Evolutionary conservation across 1,140 invertebrate species (phyloP).

Genomic region (Vanessa atalanta): DNA sequence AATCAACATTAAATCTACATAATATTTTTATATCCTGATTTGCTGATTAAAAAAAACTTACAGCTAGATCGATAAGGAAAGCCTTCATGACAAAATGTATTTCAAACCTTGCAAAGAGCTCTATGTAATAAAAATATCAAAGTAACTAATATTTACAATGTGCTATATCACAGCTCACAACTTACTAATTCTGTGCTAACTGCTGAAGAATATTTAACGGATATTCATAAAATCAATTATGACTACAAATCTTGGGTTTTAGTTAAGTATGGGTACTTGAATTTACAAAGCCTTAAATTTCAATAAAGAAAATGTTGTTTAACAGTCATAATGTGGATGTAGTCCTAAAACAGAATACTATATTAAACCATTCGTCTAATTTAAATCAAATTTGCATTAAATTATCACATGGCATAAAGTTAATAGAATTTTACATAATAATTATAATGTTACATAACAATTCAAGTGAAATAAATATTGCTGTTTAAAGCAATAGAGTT

Average conservation of each 20-base stretch:
- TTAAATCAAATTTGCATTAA: too few species aligned
- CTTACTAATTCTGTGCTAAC: slow-evolving; percentile 63
- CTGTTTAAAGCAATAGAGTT: too few species aligned
- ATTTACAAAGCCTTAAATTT: background rate
- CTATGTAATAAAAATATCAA: slow-evolving; percentile 33
- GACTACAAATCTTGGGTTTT: slow-evolving; percentile 1
- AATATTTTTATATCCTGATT: slow-evolving; percentile 28
- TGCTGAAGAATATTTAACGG: slow-evolving; percentile 24
- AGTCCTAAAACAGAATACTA: too few species aligned
- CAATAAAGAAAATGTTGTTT: background rate
- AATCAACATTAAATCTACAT: slow-evolving; percentile 39
- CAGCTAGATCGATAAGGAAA: slow-evolving; percentile 9
- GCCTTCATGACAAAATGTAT: slow-evolving; percentile 3
- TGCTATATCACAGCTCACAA: slow-evolving; percentile 75
- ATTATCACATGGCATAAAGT: too few species aligned
- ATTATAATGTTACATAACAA: too few species aligned
- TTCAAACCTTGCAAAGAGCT: slow-evolving; percentile 12
- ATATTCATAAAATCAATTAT: slow-evolving; percentile 5
- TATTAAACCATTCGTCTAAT: too few species aligned
- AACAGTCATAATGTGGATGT: too few species aligned
- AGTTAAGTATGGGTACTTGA: background rate
- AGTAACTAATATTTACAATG: slow-evolving; percentile 70
- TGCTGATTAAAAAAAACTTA: slow-evolving; percentile 28
- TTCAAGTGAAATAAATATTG: too few species aligned
- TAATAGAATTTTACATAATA: too few species aligned